A percentile compares a stretch with the other conserved stretches of the same genome.
phyloP scores from a whole-genome alignment of 1,140 invertebrate genomes.

The Zophobas atratus region DNA sequence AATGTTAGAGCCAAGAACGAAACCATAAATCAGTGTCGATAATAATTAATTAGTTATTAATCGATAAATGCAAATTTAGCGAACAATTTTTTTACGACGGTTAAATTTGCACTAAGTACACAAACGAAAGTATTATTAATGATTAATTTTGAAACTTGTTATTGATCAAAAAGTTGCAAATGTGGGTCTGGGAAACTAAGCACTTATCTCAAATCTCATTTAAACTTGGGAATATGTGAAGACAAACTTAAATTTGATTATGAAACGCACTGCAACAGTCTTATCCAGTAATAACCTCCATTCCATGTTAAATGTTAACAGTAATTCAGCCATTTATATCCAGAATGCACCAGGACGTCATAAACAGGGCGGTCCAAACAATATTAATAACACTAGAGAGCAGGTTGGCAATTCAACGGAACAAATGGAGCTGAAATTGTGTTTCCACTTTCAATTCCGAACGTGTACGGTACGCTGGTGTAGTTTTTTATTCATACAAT shows the following conservation, averaged over 20 bases:
- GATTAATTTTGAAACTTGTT: too few species aligned
- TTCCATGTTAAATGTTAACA: conserved; percentile 34
- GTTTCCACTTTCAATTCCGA: neutral
- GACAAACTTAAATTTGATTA: conserved; percentile 5
- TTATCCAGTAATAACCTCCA: conserved; percentile 10
- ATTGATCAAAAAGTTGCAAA: neutral
- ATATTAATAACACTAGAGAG: conserved; percentile 28
- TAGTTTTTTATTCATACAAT: too few species aligned
- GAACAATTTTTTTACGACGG: too few species aligned
- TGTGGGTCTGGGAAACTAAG: neutral
- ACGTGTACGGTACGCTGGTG: neutral
- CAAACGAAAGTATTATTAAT: too few species aligned
- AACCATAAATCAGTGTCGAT: too few species aligned
- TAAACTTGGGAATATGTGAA: neutral
- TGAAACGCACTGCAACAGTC: conserved; percentile 21
- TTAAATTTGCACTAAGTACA: too few species aligned
- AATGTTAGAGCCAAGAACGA: too few species aligned
- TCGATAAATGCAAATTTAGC: neutral
- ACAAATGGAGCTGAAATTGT: conserved; percentile 26
- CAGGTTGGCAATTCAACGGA: conserved; percentile 11
- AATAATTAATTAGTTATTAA: neutral
- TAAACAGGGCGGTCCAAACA: conserved; percentile 39
- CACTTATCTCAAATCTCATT: neutral
- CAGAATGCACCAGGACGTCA: conserved; percentile 34
- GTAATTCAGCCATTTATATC: conserved; percentile 39